Evolutionary conservation across 2,797 vertebrate species (phyloP), one percentile per base, ranked within the genome.

Genomic region (Platalea minor): DNA sequence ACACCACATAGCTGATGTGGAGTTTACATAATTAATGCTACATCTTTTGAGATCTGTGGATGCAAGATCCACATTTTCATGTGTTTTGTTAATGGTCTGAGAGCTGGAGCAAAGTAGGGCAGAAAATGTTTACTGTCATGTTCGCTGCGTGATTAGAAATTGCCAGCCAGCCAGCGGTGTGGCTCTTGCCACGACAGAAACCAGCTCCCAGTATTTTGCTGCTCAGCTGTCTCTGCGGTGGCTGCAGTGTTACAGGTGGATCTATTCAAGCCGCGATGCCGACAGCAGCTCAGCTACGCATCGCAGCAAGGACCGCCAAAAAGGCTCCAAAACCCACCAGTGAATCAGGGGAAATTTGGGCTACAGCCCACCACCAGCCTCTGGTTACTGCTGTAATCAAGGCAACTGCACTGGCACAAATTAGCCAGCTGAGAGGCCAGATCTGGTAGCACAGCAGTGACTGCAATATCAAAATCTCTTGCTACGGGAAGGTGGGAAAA

Each of bases 121-220:
- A 63, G 70, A 56, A 83, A 53, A 60, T 11, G 10, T 26, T 41
- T 75, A 11, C 23, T 48, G 19, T 50, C 13, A 3, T 13, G 13
- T 59, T 91, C 24, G 0, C 33, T 64, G 37, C 18, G 29, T n/a
- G 50, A 50, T 78, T 72, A 75, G 73, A 75, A 88, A 68, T 7
- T 37, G 51, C 48, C 91, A n/a, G 39, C 29, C 33, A 79, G 57
- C 28, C 0, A 0, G 60, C 6, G 3, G 14, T 4, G 31, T 45
- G 43, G 67, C 19, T 83, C 56, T 59, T 2, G 4, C 33, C 37
- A 13, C 0, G 0, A 31, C 0, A 70, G 68, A 24, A 88, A 77
- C 0, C 11, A 82, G 63, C 41, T 78, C 48, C n/a, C 4, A 2
- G 35, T 39, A 24, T 60, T 79, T 63, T 46, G 46, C 82, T 43